Evolutionary conservation across 2,113 vertebrate species (phyloP), one percentile per base, ranked within the genome.

Genomic region (Nannospalax galili): DNA sequence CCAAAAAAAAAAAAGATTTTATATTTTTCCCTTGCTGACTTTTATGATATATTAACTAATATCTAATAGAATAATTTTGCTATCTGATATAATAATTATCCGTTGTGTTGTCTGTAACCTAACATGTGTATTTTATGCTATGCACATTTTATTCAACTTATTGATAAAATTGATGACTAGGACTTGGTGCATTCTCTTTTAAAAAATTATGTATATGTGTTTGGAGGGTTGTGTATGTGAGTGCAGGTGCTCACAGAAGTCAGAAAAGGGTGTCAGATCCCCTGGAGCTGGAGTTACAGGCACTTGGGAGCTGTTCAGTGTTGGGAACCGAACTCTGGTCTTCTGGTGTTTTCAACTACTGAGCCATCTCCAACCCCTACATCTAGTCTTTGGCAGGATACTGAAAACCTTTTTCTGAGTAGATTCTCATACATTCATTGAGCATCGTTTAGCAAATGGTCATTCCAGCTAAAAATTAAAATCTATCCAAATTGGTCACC

Each of bases 11-110:
- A 69, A 92, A 67, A 8, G 10, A 58, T 81, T 88, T 78, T 16
- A 73, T 35, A 35, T 12, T 82, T 56, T 88, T 87, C 58, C 65
- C 72, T 91, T 90, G 48, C 86, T 95, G 24, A 85, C 45, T 85
- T 17, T 62, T 81, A n/a, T 94, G 74, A 78, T 30, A 93, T 65
- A 58, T 86, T 56, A 72, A 48, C n/a, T 84, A 3, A 28, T 52
- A 92, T 16, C 67, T 74, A 65, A 81, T 4, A 32, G 17, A 72
- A 88, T 70, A 72, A 42, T 69, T 45, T 52, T 58, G 3, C 82
- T 35, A 45, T 87, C 10, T 73, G n/a, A n/a, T n/a, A 60, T 11
- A 60, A 88, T 35, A 24, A 93, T 56, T 67, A 93, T 60, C 6
- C 3, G 56, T 69, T 82, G 60, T 28, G 22, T 19, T n/a, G 40